Conservation (phyloP, 2,113 vertebrate species). For the Apeltes quadracus region DNA sequence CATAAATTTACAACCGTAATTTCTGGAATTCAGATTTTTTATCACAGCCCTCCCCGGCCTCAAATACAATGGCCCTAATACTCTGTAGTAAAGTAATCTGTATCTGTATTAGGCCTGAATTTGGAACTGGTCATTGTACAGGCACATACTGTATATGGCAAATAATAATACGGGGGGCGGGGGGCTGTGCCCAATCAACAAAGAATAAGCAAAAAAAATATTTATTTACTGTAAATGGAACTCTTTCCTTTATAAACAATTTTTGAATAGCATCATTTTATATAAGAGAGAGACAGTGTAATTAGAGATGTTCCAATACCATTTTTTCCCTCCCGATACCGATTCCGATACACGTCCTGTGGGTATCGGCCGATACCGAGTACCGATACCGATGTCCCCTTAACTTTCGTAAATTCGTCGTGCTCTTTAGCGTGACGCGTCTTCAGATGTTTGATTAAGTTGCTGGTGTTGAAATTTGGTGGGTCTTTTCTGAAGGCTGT, state of each 20-base stretch:
- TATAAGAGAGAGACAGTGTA: too few relatives aligned
- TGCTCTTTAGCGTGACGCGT: too few relatives aligned
- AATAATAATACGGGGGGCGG: background rate
- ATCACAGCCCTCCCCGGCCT: background rate
- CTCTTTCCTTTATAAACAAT: background rate
- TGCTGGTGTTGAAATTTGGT: too few relatives aligned
- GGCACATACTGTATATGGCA: background rate
- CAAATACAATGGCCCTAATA: background rate
- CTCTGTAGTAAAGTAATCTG: background rate
- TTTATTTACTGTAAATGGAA: background rate
- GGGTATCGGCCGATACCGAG: too few relatives aligned
- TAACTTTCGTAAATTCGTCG: too few relatives aligned
- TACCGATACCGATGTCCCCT: too few relatives aligned
- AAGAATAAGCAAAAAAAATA: background rate
- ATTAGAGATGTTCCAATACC: too few relatives aligned
- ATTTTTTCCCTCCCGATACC: too few relatives aligned
- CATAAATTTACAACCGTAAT: background rate
- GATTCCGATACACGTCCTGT: too few relatives aligned
- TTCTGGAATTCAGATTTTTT: background rate
- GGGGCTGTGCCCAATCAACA: background rate
- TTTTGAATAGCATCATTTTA: too few relatives aligned
- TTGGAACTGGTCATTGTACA: background rate
- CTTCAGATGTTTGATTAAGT: too few relatives aligned
- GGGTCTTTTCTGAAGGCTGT: too few relatives aligned
- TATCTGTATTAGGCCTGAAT: background rate